phyloP scores from a whole-genome alignment of 1,140 invertebrate genomes.

The Orchesella cincta region DNA sequence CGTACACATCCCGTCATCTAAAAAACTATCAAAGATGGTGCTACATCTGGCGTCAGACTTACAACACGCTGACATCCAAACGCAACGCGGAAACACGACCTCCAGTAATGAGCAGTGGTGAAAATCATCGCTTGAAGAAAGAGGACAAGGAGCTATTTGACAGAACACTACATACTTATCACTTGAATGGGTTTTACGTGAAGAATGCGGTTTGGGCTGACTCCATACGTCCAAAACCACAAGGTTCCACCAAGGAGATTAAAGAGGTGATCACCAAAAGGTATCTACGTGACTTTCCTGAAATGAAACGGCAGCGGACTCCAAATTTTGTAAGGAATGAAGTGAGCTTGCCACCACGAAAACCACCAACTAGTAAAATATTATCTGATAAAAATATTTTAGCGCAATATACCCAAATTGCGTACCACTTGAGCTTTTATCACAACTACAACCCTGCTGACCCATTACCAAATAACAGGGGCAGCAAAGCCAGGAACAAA shows the following conservation, averaged over 20 bases:
- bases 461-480: no score
- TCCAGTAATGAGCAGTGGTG: conserved; percentile 7
- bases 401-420: no score
- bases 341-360: not conserved
- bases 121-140: not conserved
- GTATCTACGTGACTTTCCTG: not conserved
- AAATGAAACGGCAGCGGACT: conserved; percentile 1
- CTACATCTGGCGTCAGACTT: conserved; percentile 20
- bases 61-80: not conserved
- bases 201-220: not conserved
- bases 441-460: no score
- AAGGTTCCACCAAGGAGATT: not conserved
- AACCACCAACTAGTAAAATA: not conserved
- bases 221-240: not conserved
- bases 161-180: not conserved
- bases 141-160: conserved; percentile 24
- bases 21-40: conserved; percentile 16
- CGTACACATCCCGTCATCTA: not conserved
- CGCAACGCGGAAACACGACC: not conserved
- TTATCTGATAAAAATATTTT: not conserved
- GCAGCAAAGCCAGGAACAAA: no score
- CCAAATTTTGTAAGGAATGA: conserved; percentile 10
- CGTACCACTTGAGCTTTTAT: no score
- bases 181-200: not conserved
- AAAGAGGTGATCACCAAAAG: not conserved